Base-by-base conservation (phyloP, 1,140 invertebrate genomes). In the Pectinophora gossypiella region DNA sequence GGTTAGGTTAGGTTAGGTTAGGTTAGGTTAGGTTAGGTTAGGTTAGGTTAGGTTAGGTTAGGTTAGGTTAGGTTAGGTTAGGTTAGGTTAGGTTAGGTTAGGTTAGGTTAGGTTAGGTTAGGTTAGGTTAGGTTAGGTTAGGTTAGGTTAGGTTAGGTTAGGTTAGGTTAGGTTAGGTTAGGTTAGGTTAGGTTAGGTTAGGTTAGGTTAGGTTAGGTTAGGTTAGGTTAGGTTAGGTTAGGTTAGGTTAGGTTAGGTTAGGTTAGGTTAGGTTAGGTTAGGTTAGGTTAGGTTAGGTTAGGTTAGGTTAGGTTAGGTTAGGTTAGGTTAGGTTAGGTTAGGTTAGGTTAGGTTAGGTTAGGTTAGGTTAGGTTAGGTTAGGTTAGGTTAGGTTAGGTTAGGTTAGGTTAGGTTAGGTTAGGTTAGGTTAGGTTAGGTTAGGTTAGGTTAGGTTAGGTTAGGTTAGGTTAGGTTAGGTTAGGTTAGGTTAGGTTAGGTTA, bases 261-360 rank as follows among this genome's bases (percentile, higher is more conserved):
- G 58, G 56, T 59, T 59, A 40, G 56, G 51, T 54, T 53, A 48
- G 51, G 53, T 54, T 51, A 61, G 58, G 58, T 68, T 56, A 51
- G 61, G 48, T 63, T 56, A 58, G 59, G 61, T 54, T 58, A 43
- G 60, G 61, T 59, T 61, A 50, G 56, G 57, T 61, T 57, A 52
- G 58, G 52, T 62, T 57, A 52, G 60, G 64, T 75, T 56, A 54
- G 71, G 75, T 69, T 58, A 59, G 67, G 63, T 72, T 54, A 48
- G 61, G 50, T 68, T 61, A 56, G 60, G 61, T 64, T 64, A 55
- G 64, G 61, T 67, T 63, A 54, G 64, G 61, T 71, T 72, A 51
- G 69, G 57, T 64, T 62, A 54, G 69, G 59, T 70, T 65, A 57
- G 56, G 66, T 70, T 21, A 32, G 55, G 63, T 62, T 59, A 51